A percentile compares a stretch with the other conserved stretches of the same genome.
phyloP scores from a whole-genome alignment of 2,113 vertebrate genomes.

The Centropus bengalensis region DNA sequence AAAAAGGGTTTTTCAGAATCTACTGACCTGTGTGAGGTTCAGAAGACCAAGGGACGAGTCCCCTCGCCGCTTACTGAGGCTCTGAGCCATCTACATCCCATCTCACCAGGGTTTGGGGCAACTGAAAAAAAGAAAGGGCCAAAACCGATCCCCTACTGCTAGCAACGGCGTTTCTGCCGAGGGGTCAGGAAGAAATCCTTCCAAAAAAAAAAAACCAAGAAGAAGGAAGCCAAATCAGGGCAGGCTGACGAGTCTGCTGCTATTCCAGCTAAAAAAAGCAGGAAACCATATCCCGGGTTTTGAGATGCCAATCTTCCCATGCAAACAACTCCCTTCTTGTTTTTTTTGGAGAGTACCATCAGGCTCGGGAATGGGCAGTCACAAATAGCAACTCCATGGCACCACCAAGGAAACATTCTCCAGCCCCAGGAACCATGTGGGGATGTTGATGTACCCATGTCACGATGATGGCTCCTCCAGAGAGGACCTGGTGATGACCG shows the following conservation, averaged over 20 bases:
- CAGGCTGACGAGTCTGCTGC: conserved; percentile 45
- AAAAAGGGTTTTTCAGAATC: background rate
- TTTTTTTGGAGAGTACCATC: conserved; percentile 59
- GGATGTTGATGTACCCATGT: background rate
- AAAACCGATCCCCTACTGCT: background rate
- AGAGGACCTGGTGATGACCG: background rate
- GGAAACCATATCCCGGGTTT: conserved; percentile 64
- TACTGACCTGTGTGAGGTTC: conserved; percentile 22
- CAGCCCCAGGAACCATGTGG: background rate
- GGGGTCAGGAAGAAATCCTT: conserved; percentile 53
- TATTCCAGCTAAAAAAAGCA: conserved; percentile 65
- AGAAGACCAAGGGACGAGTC: background rate
- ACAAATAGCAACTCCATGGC: conserved; percentile 41
- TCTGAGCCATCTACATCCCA: conserved; percentile 66
- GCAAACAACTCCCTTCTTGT: conserved; percentile 70
- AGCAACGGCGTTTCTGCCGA: background rate
- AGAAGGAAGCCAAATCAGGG: conserved; percentile 61
- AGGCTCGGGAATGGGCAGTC: conserved; percentile 15
- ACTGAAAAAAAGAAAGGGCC: background rate
- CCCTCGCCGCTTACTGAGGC: conserved; percentile 22
- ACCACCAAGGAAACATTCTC: background rate
- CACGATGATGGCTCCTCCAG: background rate
- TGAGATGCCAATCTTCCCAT: conserved; percentile 70
- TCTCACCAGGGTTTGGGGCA: conserved; percentile 16
- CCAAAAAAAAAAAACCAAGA: background rate